Conservation (phyloP, 2,113 vertebrate genomes). For the Clarias gariepinus region DNA sequence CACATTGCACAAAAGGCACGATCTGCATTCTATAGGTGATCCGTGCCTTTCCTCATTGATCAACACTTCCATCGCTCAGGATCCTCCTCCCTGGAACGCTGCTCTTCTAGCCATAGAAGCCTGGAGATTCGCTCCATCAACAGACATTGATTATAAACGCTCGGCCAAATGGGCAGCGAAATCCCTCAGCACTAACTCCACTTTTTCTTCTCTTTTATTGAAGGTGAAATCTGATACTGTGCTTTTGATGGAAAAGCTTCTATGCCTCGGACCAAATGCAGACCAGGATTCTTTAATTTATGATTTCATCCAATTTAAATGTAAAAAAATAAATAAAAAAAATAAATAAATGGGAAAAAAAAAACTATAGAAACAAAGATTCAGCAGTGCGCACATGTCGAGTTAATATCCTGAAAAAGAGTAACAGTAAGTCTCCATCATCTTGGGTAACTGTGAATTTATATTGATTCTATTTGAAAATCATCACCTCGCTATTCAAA, state of each 20-base stretch:
- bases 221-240: background rate
- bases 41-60: slow-evolving; percentile 18
- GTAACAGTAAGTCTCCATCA: background rate
- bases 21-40: slow-evolving; percentile 18
- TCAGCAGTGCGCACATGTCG: background rate
- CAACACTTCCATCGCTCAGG: slow-evolving; percentile 25
- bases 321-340: no score
- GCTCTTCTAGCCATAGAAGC: background rate
- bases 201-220: slow-evolving; percentile 1
- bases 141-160: slow-evolving; percentile 22
- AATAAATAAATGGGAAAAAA: no score
- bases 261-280: background rate
- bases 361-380: background rate
- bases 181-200: background rate
- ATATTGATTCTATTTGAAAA: background rate
- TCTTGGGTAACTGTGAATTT: background rate
- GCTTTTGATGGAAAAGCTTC: background rate
- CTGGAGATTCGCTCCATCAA: slow-evolving; percentile 34
- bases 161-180: slow-evolving; percentile 7
- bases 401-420: background rate
- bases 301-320: background rate
- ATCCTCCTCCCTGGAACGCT: background rate
- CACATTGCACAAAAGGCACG: background rate
- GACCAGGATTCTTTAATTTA: background rate
- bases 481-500: background rate